A percentile compares a stretch with the other conserved stretches of the same genome.
phyloP scores from a whole-genome alignment of 2,797 vertebrate species.

The Salarias fasciatus region DNA sequence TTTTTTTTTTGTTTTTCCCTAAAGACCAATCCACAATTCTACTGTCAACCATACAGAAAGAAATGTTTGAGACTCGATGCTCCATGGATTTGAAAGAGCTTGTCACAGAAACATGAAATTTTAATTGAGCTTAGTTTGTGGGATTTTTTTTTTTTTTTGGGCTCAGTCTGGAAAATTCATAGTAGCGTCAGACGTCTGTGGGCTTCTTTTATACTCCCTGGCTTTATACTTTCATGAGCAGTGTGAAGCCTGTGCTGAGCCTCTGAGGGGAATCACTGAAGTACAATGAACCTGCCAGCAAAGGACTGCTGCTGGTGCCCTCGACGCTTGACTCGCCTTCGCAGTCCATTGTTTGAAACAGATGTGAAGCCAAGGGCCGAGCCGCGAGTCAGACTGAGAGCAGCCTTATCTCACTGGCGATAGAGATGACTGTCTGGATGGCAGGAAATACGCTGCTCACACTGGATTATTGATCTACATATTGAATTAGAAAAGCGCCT shows the following conservation, averaged over 20 bases:
- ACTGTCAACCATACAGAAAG: neutral
- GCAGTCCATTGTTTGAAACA: neutral
- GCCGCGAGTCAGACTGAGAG: neutral
- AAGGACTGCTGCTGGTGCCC: neutral
- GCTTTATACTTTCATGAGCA: conserved; percentile 27
- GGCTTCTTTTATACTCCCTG: conserved; percentile 6
- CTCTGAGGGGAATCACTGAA: conserved; percentile 16
- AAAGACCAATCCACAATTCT: neutral
- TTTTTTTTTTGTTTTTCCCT: neutral
- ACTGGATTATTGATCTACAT: conserved; percentile 35
- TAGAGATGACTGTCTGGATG: neutral
- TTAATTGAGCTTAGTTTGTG: neutral
- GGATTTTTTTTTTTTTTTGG: neutral
- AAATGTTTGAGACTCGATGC: neutral
- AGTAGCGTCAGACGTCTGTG: conserved; percentile 9
- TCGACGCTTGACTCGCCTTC: neutral
- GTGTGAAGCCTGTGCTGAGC: neutral
- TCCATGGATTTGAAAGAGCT: neutral
- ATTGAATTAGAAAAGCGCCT: conserved; percentile 13
- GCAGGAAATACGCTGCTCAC: conserved; percentile 15
- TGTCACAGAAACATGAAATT: neutral
- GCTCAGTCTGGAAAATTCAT: conserved; percentile 6
- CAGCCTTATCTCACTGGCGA: no score
- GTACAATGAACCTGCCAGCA: conserved; percentile 8
- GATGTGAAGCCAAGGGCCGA: conserved; percentile 2